Evolutionary conservation across 2,888 invertebrate genomes (phyloP).

Genomic region (Odontocolon sp.): DNA sequence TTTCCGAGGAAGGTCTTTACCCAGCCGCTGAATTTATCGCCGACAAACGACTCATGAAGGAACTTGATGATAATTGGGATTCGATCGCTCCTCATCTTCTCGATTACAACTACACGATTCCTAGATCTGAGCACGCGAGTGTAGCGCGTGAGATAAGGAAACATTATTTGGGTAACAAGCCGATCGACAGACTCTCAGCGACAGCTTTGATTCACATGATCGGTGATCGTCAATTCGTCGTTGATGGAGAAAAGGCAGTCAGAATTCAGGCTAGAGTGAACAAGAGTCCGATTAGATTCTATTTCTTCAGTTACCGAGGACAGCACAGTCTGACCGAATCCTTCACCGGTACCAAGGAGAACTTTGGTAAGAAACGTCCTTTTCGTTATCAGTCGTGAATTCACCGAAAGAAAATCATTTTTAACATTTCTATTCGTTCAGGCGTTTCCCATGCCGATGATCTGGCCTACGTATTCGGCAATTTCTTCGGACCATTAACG

Average conservation of each 20-base stretch:
- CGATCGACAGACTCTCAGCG: conserved; percentile 77
- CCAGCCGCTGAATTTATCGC: conserved; percentile 83
- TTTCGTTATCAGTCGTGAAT: not conserved
- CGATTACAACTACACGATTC: conserved; percentile 83
- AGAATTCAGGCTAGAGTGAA: conserved; percentile 82
- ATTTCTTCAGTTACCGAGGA: conserved; percentile 84
- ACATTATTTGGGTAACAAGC: conserved; percentile 82
- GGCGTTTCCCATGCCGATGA: conserved; percentile 87
- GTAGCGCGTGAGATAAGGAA: conserved; percentile 82
- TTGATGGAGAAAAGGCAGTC: conserved; percentile 83
- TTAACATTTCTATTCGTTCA: conserved; percentile 70
- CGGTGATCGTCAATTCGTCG: conserved; percentile 84
- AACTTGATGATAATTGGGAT: conserved; percentile 83
- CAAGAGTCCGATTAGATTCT: conserved; percentile 84
- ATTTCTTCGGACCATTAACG: conserved; percentile 71
- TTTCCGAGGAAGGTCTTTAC: conserved; percentile 87
- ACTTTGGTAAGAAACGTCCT: conserved; percentile 84
- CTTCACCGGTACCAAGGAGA: conserved; percentile 81
- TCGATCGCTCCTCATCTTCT: conserved; percentile 84
- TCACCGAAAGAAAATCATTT: not conserved
- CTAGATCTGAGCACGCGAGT: conserved; percentile 32
- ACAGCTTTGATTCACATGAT: conserved; percentile 81
- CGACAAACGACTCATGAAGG: conserved; percentile 80
- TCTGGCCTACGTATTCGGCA: conserved; percentile 76
- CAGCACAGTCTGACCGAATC: conserved; percentile 82